These are phyloP conservation scores for Calephelis perditalis DNA, from an alignment of 2,888 invertebrate genomes.

Conservation along the genomic window DNA sequence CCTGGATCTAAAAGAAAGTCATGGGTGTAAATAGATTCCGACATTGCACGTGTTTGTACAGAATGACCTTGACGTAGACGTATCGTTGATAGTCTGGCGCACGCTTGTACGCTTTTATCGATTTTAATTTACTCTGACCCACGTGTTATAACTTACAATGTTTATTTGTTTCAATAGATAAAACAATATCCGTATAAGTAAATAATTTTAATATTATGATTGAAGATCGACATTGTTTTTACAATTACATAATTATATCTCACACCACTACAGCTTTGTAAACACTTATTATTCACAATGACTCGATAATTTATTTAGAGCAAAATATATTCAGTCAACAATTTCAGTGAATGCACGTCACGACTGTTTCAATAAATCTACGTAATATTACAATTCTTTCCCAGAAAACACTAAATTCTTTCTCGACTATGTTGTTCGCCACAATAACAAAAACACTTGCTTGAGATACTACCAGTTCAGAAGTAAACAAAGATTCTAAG, in stretches of 20 bases:
- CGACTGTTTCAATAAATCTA: not conserved
- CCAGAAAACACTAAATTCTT: conserved; percentile 19
- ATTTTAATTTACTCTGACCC: conserved; percentile 64
- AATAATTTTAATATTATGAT: conserved; percentile 35
- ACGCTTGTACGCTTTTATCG: conserved; percentile 69
- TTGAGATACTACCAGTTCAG: conserved; percentile 45
- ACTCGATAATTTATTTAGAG: conserved; percentile 56
- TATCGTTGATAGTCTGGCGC: conserved; percentile 72
- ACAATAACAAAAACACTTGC: conserved; percentile 75
- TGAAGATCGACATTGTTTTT: conserved; percentile 38
- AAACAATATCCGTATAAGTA: conserved; percentile 28
- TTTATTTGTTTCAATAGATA: conserved; percentile 48
- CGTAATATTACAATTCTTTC: not conserved
- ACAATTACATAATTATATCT: conserved; percentile 64
- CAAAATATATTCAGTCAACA: conserved; percentile 24
- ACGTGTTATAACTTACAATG: conserved; percentile 59
- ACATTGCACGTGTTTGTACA: conserved; percentile 78
- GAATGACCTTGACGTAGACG: conserved; percentile 71
- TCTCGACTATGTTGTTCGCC: conserved; percentile 43
- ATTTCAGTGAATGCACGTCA: conserved; percentile 5
- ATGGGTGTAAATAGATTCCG: conserved; percentile 80
- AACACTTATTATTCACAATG: conserved; percentile 67
- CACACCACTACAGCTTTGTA: conserved; percentile 46
- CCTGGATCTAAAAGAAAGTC: conserved; percentile 81
- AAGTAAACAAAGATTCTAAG: conserved; percentile 74